Percentiles rank a stretch among this genome's conserved stretches.
phyloP scores from a whole-genome alignment of 2,888 invertebrate genomes.

The Polyommatus iphigenia region DNA sequence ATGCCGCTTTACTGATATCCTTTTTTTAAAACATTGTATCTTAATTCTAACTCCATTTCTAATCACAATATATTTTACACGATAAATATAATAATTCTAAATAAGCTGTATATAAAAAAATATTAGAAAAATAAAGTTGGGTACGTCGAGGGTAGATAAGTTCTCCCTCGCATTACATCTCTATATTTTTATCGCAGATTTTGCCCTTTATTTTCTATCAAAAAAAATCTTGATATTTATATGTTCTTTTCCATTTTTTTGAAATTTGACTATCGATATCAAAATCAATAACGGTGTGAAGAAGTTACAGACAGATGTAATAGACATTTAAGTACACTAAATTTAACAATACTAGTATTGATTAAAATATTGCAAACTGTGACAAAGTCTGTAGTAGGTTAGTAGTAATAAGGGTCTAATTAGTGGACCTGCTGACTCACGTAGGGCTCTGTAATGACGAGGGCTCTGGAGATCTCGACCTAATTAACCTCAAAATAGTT shows the following conservation, averaged over 20 bases:
- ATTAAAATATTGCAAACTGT: background rate
- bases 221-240: background rate
- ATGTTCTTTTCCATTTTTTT: too few relatives aligned
- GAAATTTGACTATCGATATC: too few relatives aligned
- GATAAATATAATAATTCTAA: too few relatives aligned
- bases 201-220: background rate
- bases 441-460: background rate
- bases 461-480: slow-evolving; percentile 24
- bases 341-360: too few relatives aligned
- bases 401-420: slow-evolving; percentile 29
- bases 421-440: slow-evolving; percentile 22
- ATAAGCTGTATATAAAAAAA: background rate
- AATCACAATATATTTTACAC: too few relatives aligned
- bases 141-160: too few relatives aligned
- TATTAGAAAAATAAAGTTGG: background rate
- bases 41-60: background rate
- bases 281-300: too few relatives aligned
- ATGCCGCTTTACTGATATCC: background rate
- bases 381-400: background rate
- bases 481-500: slow-evolving; percentile 31
- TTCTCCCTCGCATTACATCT: background rate
- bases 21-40: background rate
- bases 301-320: too few relatives aligned
- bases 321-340: too few relatives aligned
- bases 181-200: background rate